Evolutionary conservation across 2,888 invertebrate genomes (phyloP), one percentile per base, ranked within the genome.

Genomic region (Agapostemon virescens): DNA sequence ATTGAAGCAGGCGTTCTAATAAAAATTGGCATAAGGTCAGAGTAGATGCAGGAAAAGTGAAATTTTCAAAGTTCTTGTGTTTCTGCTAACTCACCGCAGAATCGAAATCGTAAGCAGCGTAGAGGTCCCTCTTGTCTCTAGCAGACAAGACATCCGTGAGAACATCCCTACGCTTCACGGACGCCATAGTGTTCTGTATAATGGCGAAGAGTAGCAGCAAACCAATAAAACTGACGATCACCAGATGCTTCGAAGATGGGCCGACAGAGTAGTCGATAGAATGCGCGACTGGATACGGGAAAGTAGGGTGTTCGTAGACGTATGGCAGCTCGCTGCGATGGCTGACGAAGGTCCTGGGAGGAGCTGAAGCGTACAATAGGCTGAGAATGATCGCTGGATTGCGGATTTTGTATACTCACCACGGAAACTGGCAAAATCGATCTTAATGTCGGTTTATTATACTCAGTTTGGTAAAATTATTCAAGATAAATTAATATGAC

Each of bases 211-310:
- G 90, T 33, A 92, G 84, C 9, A 92, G 70, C 40, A 93, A 82
- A 9, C 92, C 92, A 74, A 93, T 92, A 76, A 93, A 93, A 69
- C 92, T 90, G 71, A 92, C 92, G 77, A 92, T 84, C 11, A 91
- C 85, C 49, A 92, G 89, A 71, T 92, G 92, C 77, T 91, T 93
- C 17, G 92, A 83, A 0, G 90, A 87, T 4, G 90, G 87, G 20
- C 76, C 85, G 1, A 88, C 42, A 9, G 84, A 33, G 5, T 86
- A 83, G 45, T 90, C 90, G 5, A 86, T 61, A 26, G 75, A 77
- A 13, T 88, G 73, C 9, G 85, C 81, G 17, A 89, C 66, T 15
- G 88, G 86, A 72, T 89, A 88, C 2, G 69, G 79, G 49, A 82
- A 79, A 36, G 72, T 66, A 2, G 85, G 84, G 70, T 86, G 78